Percentiles rank a stretch among this genome's conserved stretches.
These are phyloP conservation scores for Phyllotreta cruciferae DNA, from an alignment of 2,888 invertebrate species.

Conservation along the genomic window DNA sequence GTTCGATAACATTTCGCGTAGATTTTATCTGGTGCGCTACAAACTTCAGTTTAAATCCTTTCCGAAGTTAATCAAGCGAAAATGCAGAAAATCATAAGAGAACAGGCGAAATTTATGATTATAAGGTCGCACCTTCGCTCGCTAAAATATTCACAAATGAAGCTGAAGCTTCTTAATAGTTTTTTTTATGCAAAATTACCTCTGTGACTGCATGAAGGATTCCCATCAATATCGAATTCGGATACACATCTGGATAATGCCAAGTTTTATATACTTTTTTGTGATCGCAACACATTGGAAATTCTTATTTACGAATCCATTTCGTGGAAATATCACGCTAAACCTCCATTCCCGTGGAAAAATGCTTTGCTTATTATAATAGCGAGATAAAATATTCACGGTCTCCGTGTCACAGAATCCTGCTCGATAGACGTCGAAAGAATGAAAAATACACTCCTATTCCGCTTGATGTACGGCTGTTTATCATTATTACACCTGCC, in stretches of 20 bases:
- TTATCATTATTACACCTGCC: too few species aligned
- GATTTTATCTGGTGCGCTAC: constrained; percentile 3
- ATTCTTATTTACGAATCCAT: neutral
- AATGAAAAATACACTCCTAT: neutral
- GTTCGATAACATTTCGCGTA: constrained; percentile 10
- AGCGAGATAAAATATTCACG: constrained; percentile 19
- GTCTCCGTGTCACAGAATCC: constrained; percentile 1
- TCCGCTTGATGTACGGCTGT: too few species aligned
- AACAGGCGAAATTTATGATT: constrained; percentile 4
- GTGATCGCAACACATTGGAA: too few species aligned
- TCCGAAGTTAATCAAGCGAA: constrained; percentile 15
- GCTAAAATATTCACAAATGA: neutral
- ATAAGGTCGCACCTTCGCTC: neutral
- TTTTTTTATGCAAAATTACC: too few species aligned
- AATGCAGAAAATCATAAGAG: constrained; percentile 12
- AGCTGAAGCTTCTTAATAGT: too few species aligned
- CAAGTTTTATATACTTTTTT: too few species aligned
- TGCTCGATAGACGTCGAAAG: neutral
- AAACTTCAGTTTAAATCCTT: constrained; percentile 15
- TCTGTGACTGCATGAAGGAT: too few species aligned
- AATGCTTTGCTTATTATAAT: constrained; percentile 1
- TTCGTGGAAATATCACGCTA: neutral
- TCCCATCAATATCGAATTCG: too few species aligned
- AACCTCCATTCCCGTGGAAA: constrained; percentile 4
- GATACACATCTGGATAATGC: too few species aligned